These are phyloP conservation scores for Herminia tarsipennalis DNA, from an alignment of 2,888 invertebrate genomes.

Conservation along the genomic window DNA sequence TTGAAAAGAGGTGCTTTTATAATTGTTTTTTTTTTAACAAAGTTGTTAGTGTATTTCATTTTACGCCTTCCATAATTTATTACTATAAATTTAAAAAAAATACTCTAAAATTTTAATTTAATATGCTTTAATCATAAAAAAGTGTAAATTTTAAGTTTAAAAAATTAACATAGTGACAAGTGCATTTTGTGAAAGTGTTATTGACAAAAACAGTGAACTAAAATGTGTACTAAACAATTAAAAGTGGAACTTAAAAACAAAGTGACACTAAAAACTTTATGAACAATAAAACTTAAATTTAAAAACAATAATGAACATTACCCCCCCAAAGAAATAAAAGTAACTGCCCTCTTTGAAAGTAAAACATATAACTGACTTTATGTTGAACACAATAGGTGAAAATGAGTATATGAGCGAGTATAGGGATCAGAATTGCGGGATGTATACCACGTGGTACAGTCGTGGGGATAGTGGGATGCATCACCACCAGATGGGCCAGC, in stretches of 20 bases:
- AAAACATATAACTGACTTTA: conserved; percentile 29
- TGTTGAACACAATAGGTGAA: conserved; percentile 47
- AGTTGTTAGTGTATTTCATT: conserved; percentile 3
- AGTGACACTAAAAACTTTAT: conserved; percentile 19
- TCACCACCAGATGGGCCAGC: conserved; percentile 83
- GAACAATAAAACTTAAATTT: not conserved
- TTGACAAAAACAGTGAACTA: conserved; percentile 13
- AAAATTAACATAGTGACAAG: conserved; percentile 10
- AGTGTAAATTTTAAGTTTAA: not conserved
- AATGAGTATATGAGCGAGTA: conserved; percentile 79
- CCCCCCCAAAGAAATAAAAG: conserved; percentile 6
- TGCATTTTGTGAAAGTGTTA: conserved; percentile 13
- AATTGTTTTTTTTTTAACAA: conserved; percentile 27
- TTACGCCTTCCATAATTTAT: not conserved
- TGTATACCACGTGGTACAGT: conserved; percentile 85
- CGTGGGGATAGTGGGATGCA: conserved; percentile 82
- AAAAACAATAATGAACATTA: conserved; percentile 25
- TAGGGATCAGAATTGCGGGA: conserved; percentile 74
- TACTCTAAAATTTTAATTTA: too few species aligned
- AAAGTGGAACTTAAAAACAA: conserved; percentile 18
- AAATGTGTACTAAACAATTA: conserved; percentile 28
- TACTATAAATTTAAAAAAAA: not conserved
- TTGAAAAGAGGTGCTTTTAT: conserved; percentile 39
- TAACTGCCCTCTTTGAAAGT: not conserved
- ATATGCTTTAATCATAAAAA: not conserved